Evolutionary conservation across 2,113 vertebrate genomes (phyloP), one percentile per base, ranked within the genome.

Genomic region (Bufo bufo): DNA sequence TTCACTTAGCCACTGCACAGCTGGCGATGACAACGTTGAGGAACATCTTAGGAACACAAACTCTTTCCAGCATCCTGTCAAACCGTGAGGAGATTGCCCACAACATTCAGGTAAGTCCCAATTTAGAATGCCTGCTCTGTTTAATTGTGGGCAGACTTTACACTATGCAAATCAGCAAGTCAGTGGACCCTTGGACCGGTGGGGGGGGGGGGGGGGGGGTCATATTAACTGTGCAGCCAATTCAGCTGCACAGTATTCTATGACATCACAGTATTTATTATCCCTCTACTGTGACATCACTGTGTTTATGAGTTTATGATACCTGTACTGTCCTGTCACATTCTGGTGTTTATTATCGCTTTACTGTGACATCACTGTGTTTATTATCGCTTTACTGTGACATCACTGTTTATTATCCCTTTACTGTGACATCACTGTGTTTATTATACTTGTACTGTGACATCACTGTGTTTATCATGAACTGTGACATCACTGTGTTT

Each of bases 1-100:
- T 96, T 8, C 93, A 95, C 90, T 90, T 91, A 4, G 95, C 96
- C n/a, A 97, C 96, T 0, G 94, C 93, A 17, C 93, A 96, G 89
- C 92, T 97, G 77, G 96, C 96, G 10, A 95, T 97, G 90, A 97
- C 96, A 82, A 97, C 95, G 16, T 93, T 97, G 87, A 96, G 96
- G 90, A 97, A 97, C 4, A 95, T 94, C 8, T 92, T 97, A 23
- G 96, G 96, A 4, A 97, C 95, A 75, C 97, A 96, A 90, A 96
- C 94, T 83, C 94, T 97, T 83, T 89, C 96, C 50, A 96, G 96
- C 23, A 95, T 97, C 86, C 91, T 97, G 14, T 92, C 96, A 10
- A 96, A 97, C 90, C 90, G 96, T 87, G 96, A 97, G 83, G 93
- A 95, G n/a, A 97, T 97, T 0, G 95, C 97, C 58, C 89, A 91